Percentiles rank a stretch among this genome's conserved stretches.
Conservation (phyloP, 1,140 invertebrate species). For the Asobara japonica region DNA sequence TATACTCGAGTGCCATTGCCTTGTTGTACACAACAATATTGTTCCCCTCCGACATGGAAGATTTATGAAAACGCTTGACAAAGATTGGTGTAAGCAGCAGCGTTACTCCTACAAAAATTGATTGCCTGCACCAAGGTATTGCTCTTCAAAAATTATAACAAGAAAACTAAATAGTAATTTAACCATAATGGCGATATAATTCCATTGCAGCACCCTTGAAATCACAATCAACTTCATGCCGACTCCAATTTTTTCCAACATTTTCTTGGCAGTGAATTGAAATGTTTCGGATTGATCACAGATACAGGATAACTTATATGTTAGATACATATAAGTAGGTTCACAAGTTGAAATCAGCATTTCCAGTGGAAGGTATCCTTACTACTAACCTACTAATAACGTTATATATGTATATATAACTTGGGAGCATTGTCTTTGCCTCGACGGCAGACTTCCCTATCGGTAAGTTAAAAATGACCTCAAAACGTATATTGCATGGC, state of each 20-base stretch:
- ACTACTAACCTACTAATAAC: not conserved
- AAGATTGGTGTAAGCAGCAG: constrained; percentile 15
- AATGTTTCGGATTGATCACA: not conserved
- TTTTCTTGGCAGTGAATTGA: too few relatives aligned
- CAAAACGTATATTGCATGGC: too few relatives aligned
- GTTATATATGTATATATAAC: not conserved
- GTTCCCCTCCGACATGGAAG: constrained; percentile 11
- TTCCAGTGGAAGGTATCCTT: not conserved
- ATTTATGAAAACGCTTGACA: constrained; percentile 34
- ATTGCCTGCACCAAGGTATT: not conserved
- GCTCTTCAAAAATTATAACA: not conserved
- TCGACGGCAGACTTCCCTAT: not conserved
- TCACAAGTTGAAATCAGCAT: constrained; percentile 10
- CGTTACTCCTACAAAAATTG: not conserved
- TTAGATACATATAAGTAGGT: not conserved
- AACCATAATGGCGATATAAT: not conserved
- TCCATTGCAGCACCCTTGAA: not conserved
- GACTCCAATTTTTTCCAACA: too few relatives aligned
- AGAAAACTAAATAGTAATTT: not conserved
- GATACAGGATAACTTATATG: too few relatives aligned
- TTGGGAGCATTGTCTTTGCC: too few relatives aligned
- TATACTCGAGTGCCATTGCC: constrained; percentile 11
- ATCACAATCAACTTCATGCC: not conserved
- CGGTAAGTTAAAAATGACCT: too few relatives aligned
- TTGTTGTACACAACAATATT: constrained; percentile 26